A percentile compares a stretch with the other conserved stretches of the same genome.
Evolutionary conservation across 2,797 vertebrate genomes (phyloP).

Genomic region (Danio tinwini): DNA sequence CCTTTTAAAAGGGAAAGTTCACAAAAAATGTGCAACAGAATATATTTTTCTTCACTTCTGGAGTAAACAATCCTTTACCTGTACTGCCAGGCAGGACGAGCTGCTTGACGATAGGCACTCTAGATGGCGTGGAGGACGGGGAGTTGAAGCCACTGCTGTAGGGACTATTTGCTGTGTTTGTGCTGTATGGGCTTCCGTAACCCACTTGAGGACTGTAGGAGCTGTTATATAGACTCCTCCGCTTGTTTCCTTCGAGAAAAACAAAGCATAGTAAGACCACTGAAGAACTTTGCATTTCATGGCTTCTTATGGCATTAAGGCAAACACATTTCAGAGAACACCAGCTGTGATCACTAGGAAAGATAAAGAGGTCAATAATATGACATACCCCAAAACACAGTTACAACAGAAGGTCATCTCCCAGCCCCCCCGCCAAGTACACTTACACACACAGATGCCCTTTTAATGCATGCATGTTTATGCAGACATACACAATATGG

Average conservation of each 20-base stretch:
- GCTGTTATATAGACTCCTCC: constrained; percentile 89
- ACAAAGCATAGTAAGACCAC: constrained; percentile 1
- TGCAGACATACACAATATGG: constrained; percentile 24
- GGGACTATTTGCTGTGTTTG: constrained; percentile 90
- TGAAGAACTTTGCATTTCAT: constrained; percentile 3
- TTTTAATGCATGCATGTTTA: constrained; percentile 6
- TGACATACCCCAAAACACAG: background rate
- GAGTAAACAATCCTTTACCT: constrained; percentile 72
- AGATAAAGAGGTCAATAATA: background rate
- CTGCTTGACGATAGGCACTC: constrained; percentile 90
- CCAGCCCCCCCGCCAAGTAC: background rate
- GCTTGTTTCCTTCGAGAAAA: constrained; percentile 84
- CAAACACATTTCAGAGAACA: background rate
- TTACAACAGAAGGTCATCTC: background rate
- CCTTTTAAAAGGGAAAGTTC: no score
- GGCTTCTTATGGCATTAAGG: background rate
- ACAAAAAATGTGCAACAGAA: background rate
- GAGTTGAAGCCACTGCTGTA: constrained; percentile 97
- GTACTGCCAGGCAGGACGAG: constrained; percentile 88
- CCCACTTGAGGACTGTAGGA: constrained; percentile 84
- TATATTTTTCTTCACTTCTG: background rate
- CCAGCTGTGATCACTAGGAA: background rate
- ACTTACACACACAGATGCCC: constrained; percentile 19
- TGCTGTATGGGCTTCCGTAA: constrained; percentile 88
- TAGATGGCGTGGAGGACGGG: constrained; percentile 91